phyloP scores from a whole-genome alignment of 2,888 invertebrate species.

The Xanthorhoe spadicearia region DNA sequence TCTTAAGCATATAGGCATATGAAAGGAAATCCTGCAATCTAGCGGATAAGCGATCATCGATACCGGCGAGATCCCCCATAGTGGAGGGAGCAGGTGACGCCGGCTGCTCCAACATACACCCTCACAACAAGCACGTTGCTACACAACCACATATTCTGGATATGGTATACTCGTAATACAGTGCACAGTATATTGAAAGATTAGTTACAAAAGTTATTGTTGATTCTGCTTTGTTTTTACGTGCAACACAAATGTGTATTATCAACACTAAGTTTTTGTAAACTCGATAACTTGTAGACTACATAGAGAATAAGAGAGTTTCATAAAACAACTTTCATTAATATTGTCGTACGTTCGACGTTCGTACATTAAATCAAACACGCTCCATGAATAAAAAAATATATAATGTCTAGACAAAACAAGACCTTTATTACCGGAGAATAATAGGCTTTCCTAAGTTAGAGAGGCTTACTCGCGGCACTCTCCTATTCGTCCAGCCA shows the following conservation, averaged over 20 bases:
- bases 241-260: too few relatives aligned
- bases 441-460: not conserved
- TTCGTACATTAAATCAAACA: not conserved
- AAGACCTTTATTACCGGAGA: not conserved
- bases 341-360: not conserved
- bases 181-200: not conserved
- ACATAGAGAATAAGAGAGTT: not conserved
- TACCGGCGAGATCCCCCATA: slow-evolving; percentile 11
- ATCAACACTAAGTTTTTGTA: too few relatives aligned
- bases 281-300: not conserved
- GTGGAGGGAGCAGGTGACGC: slow-evolving; percentile 10
- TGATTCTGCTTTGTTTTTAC: too few relatives aligned
- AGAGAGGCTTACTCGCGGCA: not conserved
- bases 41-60: slow-evolving; percentile 12
- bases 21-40: slow-evolving; percentile 12
- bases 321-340: not conserved
- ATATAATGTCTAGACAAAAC: not conserved
- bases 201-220: too few relatives aligned
- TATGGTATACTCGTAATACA: not conserved
- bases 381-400: not conserved
- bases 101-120: not conserved
- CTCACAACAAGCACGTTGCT: not conserved
- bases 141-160: too few relatives aligned
- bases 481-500: not conserved
- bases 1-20: slow-evolving; percentile 10